Percentiles rank a stretch among this genome's conserved stretches.
Evolutionary conservation across 2,888 invertebrate genomes (phyloP).

Genomic region (Epirrhoe alternata): DNA sequence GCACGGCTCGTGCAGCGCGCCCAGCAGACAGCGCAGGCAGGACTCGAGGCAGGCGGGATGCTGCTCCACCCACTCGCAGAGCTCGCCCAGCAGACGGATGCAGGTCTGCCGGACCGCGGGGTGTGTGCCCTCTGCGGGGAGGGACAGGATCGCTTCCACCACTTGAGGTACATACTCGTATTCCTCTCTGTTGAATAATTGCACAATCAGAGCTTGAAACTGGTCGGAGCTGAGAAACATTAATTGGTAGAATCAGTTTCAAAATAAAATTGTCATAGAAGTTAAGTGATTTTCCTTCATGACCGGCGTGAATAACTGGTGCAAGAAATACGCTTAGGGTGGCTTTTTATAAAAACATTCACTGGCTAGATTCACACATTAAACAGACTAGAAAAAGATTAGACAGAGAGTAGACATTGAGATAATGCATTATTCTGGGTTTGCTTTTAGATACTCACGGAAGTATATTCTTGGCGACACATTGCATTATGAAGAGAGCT

Average conservation of each 20-base stretch:
- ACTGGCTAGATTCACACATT: too few relatives aligned
- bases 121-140: constrained; percentile 94
- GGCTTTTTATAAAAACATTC: too few relatives aligned
- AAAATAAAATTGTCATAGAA: too few relatives aligned
- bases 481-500: constrained; percentile 97
- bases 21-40: constrained; percentile 84
- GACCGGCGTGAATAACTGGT: too few relatives aligned
- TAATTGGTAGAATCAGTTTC: too few relatives aligned
- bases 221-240: too few relatives aligned
- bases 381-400: too few relatives aligned
- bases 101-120: constrained; percentile 95
- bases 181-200: constrained; percentile 88
- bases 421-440: too few relatives aligned
- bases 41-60: constrained; percentile 93
- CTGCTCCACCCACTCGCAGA: constrained; percentile 97
- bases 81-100: constrained; percentile 93
- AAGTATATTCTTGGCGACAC: constrained; percentile 96
- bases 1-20: constrained; percentile 75
- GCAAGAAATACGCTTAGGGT: too few relatives aligned
- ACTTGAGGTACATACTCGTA: constrained; percentile 97
- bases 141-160: constrained; percentile 94
- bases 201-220: too few relatives aligned
- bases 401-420: too few relatives aligned
- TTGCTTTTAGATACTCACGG: constrained; percentile 87
- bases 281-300: too few relatives aligned